Evolutionary conservation across 2,888 invertebrate genomes (phyloP), one percentile per base, ranked within the genome.

Genomic region (Peribatodes rhomboidaria): DNA sequence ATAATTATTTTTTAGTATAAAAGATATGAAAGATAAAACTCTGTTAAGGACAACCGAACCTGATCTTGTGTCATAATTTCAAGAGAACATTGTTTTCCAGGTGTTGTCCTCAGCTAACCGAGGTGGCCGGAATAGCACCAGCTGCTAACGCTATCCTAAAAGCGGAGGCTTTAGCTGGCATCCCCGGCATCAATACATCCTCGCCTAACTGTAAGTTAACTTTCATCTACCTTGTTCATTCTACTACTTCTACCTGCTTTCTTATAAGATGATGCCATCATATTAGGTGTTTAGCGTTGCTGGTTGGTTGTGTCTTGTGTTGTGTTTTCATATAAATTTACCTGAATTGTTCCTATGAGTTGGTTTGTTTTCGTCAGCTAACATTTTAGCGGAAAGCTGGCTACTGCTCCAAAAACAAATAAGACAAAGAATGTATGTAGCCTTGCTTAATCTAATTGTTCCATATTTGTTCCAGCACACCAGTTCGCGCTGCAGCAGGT

Each of bases 401-500:
- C n/a, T n/a, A n/a, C n/a, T n/a, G n/a, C n/a, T n/a, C n/a, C n/a
- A n/a, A n/a, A n/a, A n/a, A n/a, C n/a, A n/a, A n/a, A n/a, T n/a
- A n/a, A n/a, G n/a, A n/a, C n/a, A n/a, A n/a, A n/a, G n/a, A n/a
- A n/a, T n/a, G n/a, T n/a, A n/a, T n/a, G n/a, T n/a, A n/a, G n/a
- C n/a, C n/a, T n/a, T n/a, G n/a, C n/a, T n/a, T n/a, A n/a, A n/a
- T n/a, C n/a, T n/a, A n/a, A n/a, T n/a, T n/a, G n/a, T n/a, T n/a
- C 11, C 13, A 44, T 10, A 44, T 47, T 65, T 68, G 49, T 70
- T 72, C 0, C 52, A 85, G 96, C 97, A 0, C 96, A 96, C 67
- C 97, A 97, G 78, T 96, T 97, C 56, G 97, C 99, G 0, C 95
- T 98, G 94, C 98, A 98, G 81, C 97, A 97, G 66, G 96, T 99